Evolutionary conservation across 2,888 invertebrate species (phyloP), one percentile per base, ranked within the genome.

Genomic region (Hirudinaria manillensis): DNA sequence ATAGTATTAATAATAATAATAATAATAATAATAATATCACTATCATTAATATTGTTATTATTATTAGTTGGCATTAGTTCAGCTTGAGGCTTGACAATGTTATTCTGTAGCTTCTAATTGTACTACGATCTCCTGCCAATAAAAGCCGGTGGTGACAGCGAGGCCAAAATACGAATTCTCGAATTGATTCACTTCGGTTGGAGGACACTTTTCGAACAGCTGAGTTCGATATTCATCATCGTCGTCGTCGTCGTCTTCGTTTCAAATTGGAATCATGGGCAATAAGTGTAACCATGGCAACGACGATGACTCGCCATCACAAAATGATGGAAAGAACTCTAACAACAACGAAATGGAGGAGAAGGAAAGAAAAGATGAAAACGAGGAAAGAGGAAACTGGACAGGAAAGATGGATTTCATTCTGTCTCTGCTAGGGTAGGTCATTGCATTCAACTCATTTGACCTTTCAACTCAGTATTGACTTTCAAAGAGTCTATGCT

Each of bases 351-450:
- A n/a, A 29, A 19, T 21, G n/a, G 61, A n/a, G 13, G 29, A n/a
- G 61, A n/a, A 61, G 7, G 19, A 61, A 16, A 61, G 61, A 29
- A 66, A 74, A 34, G 86, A 87, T 79, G 87, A 88, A 77, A 87
- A 87, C 78, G 81, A 82, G 76, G 84, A 85, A 78, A 77, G 87
- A 72, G 87, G 86, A 32, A 86, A 86, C 80, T 87, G 87, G 87
- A 82, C 84, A 75, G 87, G 87, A 61, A 81, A 83, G 79, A 80
- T 88, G 76, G 89, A 89, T 80, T 89, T 89, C 80, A 84, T 83
- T 36, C 79, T 83, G 27, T 81, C 81, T 73, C 82, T 81, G 75
- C 80, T 83, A 21, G 82, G 82, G 45, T 75, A n/a, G 66, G 75
- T 75, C 32, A 21, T 1, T 45, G 10, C 45, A 45, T 1, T 45